phyloP scores from a whole-genome alignment of 2,113 vertebrate species.

The pig (Sus scrofa) region T2T-Sscrofa CM000812.6:267318001-267318500 shows the following conservation, averaged over 20 bases:
- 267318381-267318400: slow-evolving; percentile 62
- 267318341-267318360: slow-evolving; percentile 73
- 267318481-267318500: slow-evolving; percentile 36
- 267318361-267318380: slow-evolving; percentile 69
- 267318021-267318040: neutral
- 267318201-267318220: slow-evolving; percentile 24
- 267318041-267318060: neutral
- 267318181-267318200: slow-evolving; percentile 48
- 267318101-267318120: slow-evolving; percentile 20
- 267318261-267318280: slow-evolving; percentile 75
- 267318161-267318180: slow-evolving; percentile 62
- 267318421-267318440: slow-evolving; percentile 68
- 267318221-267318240: slow-evolving; percentile 41
- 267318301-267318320: slow-evolving; percentile 66
- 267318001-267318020: neutral
- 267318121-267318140: neutral
- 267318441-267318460: slow-evolving; percentile 57
- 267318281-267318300: slow-evolving; percentile 67
- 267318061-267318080: neutral
- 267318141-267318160: slow-evolving; percentile 13
- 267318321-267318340: slow-evolving; percentile 54
- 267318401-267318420: slow-evolving; percentile 58
- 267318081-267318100: neutral
- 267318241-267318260: slow-evolving; percentile 39
- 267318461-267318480: slow-evolving; percentile 37